Evolutionary conservation across 2,797 vertebrate genomes (phyloP), one percentile per base, ranked within the genome.

Genomic region (Muscicapa comitata): DNA sequence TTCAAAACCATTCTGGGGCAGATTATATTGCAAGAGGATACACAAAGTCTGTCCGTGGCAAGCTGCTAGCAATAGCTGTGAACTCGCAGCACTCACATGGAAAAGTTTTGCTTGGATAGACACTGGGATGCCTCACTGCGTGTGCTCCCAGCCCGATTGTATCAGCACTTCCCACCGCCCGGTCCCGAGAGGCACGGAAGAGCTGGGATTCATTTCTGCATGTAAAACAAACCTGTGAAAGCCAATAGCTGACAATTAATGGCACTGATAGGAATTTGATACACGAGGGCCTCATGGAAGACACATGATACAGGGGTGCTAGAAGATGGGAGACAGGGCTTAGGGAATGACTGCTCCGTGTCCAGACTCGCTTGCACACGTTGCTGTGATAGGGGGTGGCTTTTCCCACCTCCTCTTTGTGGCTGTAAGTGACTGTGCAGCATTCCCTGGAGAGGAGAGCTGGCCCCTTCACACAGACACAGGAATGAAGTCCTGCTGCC

Each of bases 1-100:
- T 94, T 96, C 90, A 90, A 84, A 96, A 90, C 88, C 58, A 26
- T 93, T 86, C 80, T 40, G 66, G 83, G 86, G 89, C 65, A 90
- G 86, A 81, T 94, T 86, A 40, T 57, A 68, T 78, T 90, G 84
- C 80, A 83, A 78, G 66, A 58, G 76, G 70, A 86, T 84, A 88
- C 67, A 31, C 57, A 21, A 68, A 86, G 65, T 57, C 86, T 86
- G 73, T 78, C 73, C 17, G 1, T 72, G 73, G 94, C 77, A 84
- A 83, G 73, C 90, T 92, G 88, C 70, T 71, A 72, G 88, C 80
- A 48, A 94, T 84, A 84, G 92, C 86, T 95, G 92, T 58, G 92
- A 87, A 81, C 91, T 86, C 18, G 2, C 54, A 53, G 90, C 8
- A 0, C 79, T 89, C 8, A 0, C 13, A 50, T 31, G 66, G 94